Evolutionary conservation across 2,888 invertebrate genomes (phyloP).

Genomic region (Hipparchia sbordonii): DNA sequence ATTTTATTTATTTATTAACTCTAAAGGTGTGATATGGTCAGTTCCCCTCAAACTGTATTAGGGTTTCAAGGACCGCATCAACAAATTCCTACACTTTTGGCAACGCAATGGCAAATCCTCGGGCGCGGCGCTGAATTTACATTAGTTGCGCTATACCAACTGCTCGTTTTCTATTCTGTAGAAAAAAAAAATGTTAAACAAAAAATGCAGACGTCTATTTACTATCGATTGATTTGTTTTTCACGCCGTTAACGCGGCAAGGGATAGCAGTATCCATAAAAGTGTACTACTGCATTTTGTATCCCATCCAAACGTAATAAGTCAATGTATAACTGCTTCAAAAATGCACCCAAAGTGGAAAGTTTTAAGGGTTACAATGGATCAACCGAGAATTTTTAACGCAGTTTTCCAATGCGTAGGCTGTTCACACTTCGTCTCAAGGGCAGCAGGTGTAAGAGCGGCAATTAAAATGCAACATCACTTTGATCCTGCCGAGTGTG

Average conservation of each 20-base stretch:
- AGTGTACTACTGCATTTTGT: neutral
- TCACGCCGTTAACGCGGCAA: neutral
- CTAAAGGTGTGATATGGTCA: too few species aligned
- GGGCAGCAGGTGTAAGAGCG: slow-evolving; percentile 52
- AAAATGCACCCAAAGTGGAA: neutral
- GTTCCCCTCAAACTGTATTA: too few species aligned
- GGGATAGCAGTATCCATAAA: slow-evolving; percentile 3
- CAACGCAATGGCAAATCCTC: too few species aligned
- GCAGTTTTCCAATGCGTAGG: slow-evolving; percentile 26
- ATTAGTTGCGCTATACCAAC: too few species aligned
- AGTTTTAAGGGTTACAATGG: neutral
- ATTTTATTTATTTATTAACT: too few species aligned
- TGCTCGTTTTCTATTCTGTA: too few species aligned
- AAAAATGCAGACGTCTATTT: too few species aligned
- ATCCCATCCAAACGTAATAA: neutral
- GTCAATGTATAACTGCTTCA: neutral
- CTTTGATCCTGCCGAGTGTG: slow-evolving; percentile 51
- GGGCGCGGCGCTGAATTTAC: too few species aligned
- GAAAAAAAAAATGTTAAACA: too few species aligned
- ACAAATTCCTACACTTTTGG: too few species aligned
- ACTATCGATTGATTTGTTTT: neutral
- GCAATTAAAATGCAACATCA: slow-evolving; percentile 62
- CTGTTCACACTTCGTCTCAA: slow-evolving; percentile 32
- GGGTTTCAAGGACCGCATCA: too few species aligned
- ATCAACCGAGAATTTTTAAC: neutral